Percentiles rank a stretch among this genome's conserved stretches.
These are phyloP conservation scores for Steinernema scapterisci DNA, from an alignment of 2,888 invertebrate species.

Conservation along the genomic window DNA sequence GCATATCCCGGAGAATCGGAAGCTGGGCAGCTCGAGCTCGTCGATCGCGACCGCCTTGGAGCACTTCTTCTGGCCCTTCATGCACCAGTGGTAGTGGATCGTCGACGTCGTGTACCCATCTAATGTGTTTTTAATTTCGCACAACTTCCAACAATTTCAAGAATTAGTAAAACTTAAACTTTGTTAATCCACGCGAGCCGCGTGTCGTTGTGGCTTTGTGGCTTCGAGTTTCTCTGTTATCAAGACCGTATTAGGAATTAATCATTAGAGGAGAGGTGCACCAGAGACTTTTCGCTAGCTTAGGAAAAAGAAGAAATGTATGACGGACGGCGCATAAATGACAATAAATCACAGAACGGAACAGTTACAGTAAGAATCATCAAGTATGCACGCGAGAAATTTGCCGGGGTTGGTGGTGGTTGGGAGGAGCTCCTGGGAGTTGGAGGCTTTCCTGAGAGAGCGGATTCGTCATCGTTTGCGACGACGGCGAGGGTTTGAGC, in stretches of 20 bases:
- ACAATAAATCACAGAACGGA: not conserved
- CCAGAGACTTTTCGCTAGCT: not conserved
- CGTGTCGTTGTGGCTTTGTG: too few relatives aligned
- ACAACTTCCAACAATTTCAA: too few relatives aligned
- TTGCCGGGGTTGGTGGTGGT: not conserved
- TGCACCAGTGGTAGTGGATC: slow-evolving; percentile 52
- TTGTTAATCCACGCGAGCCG: not conserved
- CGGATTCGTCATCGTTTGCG: slow-evolving; percentile 10
- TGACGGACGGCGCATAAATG: too few relatives aligned
- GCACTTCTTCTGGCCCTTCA: slow-evolving; percentile 20
- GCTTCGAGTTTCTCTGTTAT: too few relatives aligned
- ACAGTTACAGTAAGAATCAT: not conserved
- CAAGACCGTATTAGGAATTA: too few relatives aligned
- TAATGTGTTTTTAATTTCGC: slow-evolving; percentile 69
- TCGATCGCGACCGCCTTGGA: slow-evolving; percentile 40
- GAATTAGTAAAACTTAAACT: slow-evolving; percentile 7
- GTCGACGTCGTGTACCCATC: slow-evolving; percentile 87
- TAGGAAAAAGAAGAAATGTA: too few relatives aligned
- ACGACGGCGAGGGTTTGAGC: not conserved
- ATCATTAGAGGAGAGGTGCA: slow-evolving; percentile 19
- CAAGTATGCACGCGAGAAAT: not conserved
- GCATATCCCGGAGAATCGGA: slow-evolving; percentile 48
- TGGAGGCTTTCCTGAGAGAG: not conserved
- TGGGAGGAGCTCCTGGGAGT: too few relatives aligned
- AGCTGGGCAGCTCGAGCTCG: slow-evolving; percentile 53